These are phyloP conservation scores for Neolamprologus fasciatus DNA, from an alignment of 2,113 vertebrate species.

Conservation along the genomic window DNA sequence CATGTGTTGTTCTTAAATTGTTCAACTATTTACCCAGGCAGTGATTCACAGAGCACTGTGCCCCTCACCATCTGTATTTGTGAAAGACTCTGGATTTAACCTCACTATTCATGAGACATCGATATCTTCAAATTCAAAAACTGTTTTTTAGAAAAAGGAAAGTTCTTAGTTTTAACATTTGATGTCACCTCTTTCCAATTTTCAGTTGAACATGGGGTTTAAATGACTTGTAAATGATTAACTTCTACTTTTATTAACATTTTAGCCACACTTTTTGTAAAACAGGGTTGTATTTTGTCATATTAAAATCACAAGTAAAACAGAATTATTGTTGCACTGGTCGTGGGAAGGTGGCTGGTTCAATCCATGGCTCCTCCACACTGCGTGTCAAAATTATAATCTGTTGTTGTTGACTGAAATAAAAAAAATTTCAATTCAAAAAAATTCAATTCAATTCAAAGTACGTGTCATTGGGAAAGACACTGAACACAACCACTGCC, in stretches of 20 bases:
- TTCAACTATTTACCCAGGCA: neutral
- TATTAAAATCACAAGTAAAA: neutral
- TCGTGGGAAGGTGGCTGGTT: neutral
- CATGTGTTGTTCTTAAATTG: neutral
- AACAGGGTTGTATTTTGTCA: neutral
- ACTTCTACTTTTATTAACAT: neutral
- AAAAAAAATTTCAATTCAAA: too few relatives aligned
- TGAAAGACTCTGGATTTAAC: neutral
- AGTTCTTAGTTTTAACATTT: neutral
- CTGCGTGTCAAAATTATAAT: too few relatives aligned
- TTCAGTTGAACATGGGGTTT: neutral
- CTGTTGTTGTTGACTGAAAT: too few relatives aligned
- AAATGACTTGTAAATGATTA: neutral
- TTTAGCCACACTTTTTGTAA: neutral
- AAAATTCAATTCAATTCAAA: too few relatives aligned
- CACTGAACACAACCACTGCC: neutral
- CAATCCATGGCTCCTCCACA: neutral
- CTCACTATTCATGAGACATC: neutral
- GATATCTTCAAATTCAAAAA: neutral
- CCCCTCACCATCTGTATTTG: neutral
- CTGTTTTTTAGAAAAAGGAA: neutral
- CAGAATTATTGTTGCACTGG: neutral
- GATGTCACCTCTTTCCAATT: neutral
- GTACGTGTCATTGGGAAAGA: neutral
- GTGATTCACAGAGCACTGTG: neutral